Evolutionary conservation across 1,140 invertebrate genomes (phyloP), one percentile per base, ranked within the genome.

Genomic region (Drosophila tropicalis): DNA sequence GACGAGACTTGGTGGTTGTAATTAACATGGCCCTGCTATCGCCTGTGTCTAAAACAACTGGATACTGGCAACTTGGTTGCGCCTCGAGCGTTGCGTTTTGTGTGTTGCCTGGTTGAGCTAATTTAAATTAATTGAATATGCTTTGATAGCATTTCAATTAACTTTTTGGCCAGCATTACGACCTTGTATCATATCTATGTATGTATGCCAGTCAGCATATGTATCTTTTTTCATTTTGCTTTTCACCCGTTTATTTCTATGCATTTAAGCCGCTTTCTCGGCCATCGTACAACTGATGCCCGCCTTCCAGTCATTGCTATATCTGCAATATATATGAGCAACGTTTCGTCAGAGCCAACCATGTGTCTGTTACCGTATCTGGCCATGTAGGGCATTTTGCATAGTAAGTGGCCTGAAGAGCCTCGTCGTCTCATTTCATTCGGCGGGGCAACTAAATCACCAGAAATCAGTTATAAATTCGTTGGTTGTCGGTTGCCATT

Each of bases 41-140:
- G 63, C 1, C 22, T 22, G 22, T 56, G 17, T 64, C 72, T 47
- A 64, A 29, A 4, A 57, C 47, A 69, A 75, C 36, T 75, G 57
- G 40, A 75, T 81, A 66, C 58, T 56, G 40, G 60, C 54, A 67
- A 36, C 68, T 65, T 57, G 64, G 6, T 47, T 65, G 9, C 19
- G 62, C 70, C 70, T 29, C 70, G 56, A 69, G 81, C 41, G 63
- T 54, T 70, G 72, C 72, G 67, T 67, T 86, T 81, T 78, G 73
- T 69, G 67, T 65, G 67, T 62, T 63, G 60, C 65, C 68, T 68
- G 64, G 62, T 72, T 74, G 77, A 89, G 82, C 80, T 89, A 89
- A 89, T 89, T 89, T 81, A 89, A 89, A 89, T 89, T 89, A 87
- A 89, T 89, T 71, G 84, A 89, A 89, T 89, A 89, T 89, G 84